Percentiles rank a stretch among this genome's conserved stretches.
These are phyloP conservation scores for Amphipoea lucens DNA, from an alignment of 2,888 invertebrate species.

Conservation along the genomic window DNA sequence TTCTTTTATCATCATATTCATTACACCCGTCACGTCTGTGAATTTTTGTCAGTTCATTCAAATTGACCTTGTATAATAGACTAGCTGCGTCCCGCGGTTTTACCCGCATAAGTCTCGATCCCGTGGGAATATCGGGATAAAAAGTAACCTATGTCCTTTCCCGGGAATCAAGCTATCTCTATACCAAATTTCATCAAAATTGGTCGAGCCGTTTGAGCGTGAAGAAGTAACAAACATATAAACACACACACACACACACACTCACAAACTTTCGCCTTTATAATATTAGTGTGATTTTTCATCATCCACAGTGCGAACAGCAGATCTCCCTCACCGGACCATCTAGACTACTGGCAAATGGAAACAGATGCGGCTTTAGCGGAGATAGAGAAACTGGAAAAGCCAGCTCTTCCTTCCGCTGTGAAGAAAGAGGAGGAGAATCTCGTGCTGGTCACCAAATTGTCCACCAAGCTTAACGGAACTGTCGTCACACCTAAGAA, in stretches of 20 bases:
- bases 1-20: background rate
- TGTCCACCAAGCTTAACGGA: constrained; percentile 81
- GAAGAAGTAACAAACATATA: too few species aligned
- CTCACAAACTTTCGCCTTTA: too few species aligned
- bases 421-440: constrained; percentile 61
- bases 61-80: background rate
- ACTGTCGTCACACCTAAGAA: constrained; percentile 79
- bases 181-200: too few species aligned
- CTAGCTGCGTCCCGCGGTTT: too few species aligned
- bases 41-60: background rate
- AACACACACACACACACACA: too few species aligned
- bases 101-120: too few species aligned
- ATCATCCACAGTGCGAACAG: constrained; percentile 74
- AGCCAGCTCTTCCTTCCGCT: constrained; percentile 53
- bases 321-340: constrained; percentile 82
- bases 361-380: constrained; percentile 78
- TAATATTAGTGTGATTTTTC: background rate
- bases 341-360: constrained; percentile 80
- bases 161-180: too few species aligned
- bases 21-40: background rate
- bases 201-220: too few species aligned
- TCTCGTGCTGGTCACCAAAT: constrained; percentile 68
- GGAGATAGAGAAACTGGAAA: constrained; percentile 74
- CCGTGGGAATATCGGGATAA: too few species aligned
- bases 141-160: too few species aligned